Percentiles rank a stretch among this genome's conserved stretches.
Conservation (phyloP, 2,113 vertebrate genomes). For the Marmota flaviventris region DNA sequence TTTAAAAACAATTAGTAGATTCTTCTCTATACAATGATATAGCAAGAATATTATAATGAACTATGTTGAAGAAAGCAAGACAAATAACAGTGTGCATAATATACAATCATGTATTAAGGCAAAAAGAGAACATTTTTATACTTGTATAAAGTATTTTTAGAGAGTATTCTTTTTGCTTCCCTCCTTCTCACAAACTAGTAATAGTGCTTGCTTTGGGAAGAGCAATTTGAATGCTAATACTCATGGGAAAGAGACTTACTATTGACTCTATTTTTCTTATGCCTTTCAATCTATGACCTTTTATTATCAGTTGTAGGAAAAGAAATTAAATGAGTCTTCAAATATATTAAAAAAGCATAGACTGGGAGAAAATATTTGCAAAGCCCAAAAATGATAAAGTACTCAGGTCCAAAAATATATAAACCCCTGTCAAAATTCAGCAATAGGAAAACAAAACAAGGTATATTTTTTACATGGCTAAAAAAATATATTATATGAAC, state of each 20-base stretch:
- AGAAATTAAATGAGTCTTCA: neutral
- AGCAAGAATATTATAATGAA: neutral
- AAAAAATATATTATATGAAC: neutral
- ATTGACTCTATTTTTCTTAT: neutral
- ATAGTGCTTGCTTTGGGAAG: neutral
- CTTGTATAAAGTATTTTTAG: neutral
- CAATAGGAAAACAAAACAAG: slow-evolving; percentile 32
- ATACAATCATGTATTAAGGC: neutral
- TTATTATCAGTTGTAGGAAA: neutral
- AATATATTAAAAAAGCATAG: neutral
- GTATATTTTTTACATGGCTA: neutral
- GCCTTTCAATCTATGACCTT: neutral
- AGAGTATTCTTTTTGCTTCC: neutral
- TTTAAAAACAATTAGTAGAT: neutral
- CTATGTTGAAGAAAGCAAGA: neutral
- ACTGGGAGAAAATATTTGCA: neutral
- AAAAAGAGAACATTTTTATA: neutral
- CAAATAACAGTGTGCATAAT: neutral
- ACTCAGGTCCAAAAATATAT: neutral
- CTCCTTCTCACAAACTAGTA: neutral
- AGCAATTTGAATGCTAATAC: neutral
- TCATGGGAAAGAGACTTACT: neutral
- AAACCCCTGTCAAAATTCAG: neutral
- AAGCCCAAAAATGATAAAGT: neutral
- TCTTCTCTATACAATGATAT: rapidly evolving